A percentile compares a stretch with the other conserved stretches of the same genome.
Conservation (phyloP, 2,113 vertebrate genomes). For the Notechis scutatus region DNA sequence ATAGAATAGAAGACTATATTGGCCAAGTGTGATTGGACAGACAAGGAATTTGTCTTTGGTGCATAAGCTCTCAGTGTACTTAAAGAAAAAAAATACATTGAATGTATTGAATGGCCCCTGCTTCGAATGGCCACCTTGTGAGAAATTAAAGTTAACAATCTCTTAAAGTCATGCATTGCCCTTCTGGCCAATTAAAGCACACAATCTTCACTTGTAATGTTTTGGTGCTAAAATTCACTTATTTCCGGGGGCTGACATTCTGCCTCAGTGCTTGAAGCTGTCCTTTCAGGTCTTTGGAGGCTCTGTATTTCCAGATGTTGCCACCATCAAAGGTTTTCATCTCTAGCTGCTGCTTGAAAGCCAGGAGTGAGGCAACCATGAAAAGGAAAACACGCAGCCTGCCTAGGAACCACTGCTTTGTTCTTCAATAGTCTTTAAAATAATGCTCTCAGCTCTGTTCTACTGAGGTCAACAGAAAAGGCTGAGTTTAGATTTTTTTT, state of each 20-base stretch:
- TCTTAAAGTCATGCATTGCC: not conserved
- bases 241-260: not conserved
- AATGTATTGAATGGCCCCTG: too few species aligned
- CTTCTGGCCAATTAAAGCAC: not conserved
- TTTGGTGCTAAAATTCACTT: not conserved
- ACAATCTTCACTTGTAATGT: not conserved
- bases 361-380: not conserved
- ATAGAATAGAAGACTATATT: too few species aligned
- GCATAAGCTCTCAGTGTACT: too few species aligned
- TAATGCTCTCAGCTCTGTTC: not conserved
- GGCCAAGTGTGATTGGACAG: too few species aligned
- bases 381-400: constrained; percentile 9
- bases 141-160: not conserved
- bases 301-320: not conserved
- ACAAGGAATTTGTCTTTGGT: too few species aligned
- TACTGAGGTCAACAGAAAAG: not conserved
- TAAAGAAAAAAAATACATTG: too few species aligned
- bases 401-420: constrained; percentile 1
- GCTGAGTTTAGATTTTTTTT: too few species aligned
- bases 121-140: not conserved
- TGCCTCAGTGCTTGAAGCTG: not conserved
- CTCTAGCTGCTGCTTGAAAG: constrained; percentile 1
- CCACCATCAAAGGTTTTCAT: not conserved
- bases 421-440: not conserved
- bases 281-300: not conserved